These are phyloP conservation scores for Ceyx erithaca DNA, from an alignment of 2,797 vertebrate species.

Conservation along the genomic window DNA sequence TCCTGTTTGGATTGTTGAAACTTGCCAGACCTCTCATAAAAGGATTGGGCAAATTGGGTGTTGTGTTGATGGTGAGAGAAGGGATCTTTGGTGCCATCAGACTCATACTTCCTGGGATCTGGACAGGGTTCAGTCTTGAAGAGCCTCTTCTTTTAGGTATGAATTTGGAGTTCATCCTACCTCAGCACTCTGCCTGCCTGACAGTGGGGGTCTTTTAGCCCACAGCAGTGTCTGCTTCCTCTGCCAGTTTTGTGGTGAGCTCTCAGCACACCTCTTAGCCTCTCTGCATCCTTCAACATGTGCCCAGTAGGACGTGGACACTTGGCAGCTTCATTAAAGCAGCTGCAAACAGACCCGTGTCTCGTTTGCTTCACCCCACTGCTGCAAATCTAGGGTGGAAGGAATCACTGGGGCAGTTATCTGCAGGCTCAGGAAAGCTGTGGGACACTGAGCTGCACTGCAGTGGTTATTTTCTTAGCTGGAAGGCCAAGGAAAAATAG, in stretches of 20 bases:
- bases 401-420: background rate
- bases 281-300: background rate
- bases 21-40: background rate
- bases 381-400: background rate
- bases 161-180: background rate
- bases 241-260: fast-evolving
- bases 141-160: background rate
- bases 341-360: background rate
- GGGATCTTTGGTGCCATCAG: background rate
- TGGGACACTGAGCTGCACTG: background rate
- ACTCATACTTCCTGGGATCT: background rate
- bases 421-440: background rate
- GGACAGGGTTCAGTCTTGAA: background rate
- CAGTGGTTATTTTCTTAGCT: background rate
- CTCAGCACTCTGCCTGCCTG: background rate
- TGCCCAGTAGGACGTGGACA: background rate
- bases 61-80: background rate
- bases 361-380: background rate
- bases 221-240: background rate
- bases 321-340: background rate
- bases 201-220: background rate
- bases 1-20: background rate
- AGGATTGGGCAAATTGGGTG: background rate
- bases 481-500: background rate
- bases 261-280: background rate